These are phyloP conservation scores for Clarias fuscus DNA, from an alignment of 2,797 vertebrate species.

Conservation along the genomic window DNA sequence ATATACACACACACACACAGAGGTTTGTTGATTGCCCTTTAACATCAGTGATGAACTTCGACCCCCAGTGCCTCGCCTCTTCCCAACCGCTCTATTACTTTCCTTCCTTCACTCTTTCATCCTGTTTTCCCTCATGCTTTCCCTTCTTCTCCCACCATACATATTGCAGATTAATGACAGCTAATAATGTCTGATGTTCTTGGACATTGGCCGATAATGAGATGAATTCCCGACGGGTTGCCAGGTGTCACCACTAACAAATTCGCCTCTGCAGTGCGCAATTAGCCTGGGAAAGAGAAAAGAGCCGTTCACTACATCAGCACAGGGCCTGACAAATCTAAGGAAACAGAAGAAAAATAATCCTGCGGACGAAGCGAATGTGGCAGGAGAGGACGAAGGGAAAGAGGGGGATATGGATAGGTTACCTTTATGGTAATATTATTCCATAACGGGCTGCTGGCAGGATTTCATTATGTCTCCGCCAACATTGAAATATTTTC, in stretches of 20 bases:
- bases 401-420: conserved; percentile 88
- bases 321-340: conserved; percentile 86
- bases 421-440: conserved; percentile 99
- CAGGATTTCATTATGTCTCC: conserved; percentile 98
- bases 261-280: conserved; percentile 88
- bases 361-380: conserved; percentile 43
- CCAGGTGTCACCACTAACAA: conserved; percentile 99
- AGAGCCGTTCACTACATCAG: conserved; percentile 86
- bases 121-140: conserved; percentile 31
- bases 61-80: conserved; percentile 71
- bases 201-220: conserved; percentile 98
- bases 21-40: conserved; percentile 19
- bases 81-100: conserved; percentile 77
- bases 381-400: conserved; percentile 53
- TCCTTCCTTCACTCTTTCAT: conserved; percentile 47
- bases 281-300: conserved; percentile 97
- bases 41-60: conserved; percentile 63
- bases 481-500: conserved; percentile 97
- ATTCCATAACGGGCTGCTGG: conserved; percentile 96
- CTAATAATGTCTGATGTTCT: conserved; percentile 99
- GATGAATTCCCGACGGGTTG: conserved; percentile 95
- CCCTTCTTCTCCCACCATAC: conserved; percentile 69
- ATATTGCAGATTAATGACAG: conserved; percentile 99
- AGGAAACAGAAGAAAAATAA: conserved; percentile 64
- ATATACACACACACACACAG: not conserved